These are phyloP conservation scores for Epinephelus lanceolatus DNA, from an alignment of 2,113 vertebrate species.

Conservation along the genomic window DNA sequence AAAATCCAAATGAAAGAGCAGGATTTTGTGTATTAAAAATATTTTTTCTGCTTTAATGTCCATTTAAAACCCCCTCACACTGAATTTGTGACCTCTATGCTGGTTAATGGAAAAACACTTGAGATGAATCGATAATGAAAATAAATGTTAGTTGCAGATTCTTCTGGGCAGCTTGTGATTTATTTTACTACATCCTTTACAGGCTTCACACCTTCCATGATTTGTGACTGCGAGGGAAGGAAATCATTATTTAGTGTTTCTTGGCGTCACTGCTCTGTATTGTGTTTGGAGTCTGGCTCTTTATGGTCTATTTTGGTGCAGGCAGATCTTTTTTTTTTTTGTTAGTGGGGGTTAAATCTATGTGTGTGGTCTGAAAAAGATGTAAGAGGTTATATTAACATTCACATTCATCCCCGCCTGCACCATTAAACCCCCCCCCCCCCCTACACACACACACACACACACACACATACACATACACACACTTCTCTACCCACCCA, in stretches of 20 bases:
- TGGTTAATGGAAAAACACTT: background rate
- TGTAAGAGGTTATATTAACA: conserved; percentile 33
- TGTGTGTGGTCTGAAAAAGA: conserved; percentile 8
- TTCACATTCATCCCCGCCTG: conserved; percentile 20
- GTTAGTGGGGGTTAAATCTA: background rate
- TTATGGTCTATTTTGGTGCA: conserved; percentile 16
- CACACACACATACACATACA: conserved; percentile 23
- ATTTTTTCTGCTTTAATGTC: background rate
- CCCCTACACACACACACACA: too few relatives aligned
- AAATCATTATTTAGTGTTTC: conserved; percentile 17
- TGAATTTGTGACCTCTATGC: background rate
- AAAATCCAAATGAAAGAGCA: background rate
- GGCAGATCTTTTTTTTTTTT: conserved; percentile 2
- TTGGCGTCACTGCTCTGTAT: background rate
- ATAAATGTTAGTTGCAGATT: background rate
- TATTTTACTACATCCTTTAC: conserved; percentile 4
- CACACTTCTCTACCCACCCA: conserved; percentile 49
- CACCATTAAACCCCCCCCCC: conserved; percentile 33
- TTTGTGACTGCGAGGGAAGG: conserved; percentile 29
- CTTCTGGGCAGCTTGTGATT: background rate
- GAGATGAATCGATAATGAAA: background rate
- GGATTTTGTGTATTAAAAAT: background rate
- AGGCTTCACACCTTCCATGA: conserved; percentile 29
- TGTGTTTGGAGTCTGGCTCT: conserved; percentile 23
- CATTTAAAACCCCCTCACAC: background rate